Conservation (phyloP, 1,140 invertebrate species). For the Aphelenchoides avenae region DNA sequence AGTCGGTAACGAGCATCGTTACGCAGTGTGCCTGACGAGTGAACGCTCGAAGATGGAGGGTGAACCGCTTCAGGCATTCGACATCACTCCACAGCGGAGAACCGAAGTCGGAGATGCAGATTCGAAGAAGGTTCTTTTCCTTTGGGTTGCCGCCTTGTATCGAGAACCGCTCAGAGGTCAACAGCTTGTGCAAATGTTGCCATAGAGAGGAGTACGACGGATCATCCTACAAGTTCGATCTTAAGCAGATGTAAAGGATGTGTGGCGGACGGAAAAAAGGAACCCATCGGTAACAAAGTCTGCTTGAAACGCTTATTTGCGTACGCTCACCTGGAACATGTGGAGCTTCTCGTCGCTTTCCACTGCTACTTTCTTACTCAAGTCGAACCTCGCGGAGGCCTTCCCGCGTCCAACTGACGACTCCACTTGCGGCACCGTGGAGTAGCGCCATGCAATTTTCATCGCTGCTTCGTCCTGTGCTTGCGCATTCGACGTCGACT, state of each 20-base stretch:
- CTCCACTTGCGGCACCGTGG: slow-evolving; percentile 17
- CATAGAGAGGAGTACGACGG: slow-evolving; percentile 13
- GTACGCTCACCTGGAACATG: too few relatives aligned
- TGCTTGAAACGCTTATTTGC: too few relatives aligned
- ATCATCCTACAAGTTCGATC: too few relatives aligned
- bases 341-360: too few relatives aligned
- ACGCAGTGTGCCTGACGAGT: background rate
- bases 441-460: slow-evolving; percentile 18
- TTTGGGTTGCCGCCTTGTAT: background rate
- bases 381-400: slow-evolving; percentile 18
- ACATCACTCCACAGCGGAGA: slow-evolving; percentile 35
- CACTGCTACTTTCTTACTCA: too few relatives aligned
- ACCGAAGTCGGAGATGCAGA: slow-evolving; percentile 31
- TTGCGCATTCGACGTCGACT: background rate
- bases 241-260: background rate
- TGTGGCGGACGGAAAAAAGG: background rate
- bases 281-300: slow-evolving; percentile 16
- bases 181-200: background rate
- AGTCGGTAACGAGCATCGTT: slow-evolving; percentile 16
- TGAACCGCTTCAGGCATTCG: slow-evolving; percentile 13
- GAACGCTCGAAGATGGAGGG: slow-evolving; percentile 22
- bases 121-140: slow-evolving; percentile 25
- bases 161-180: slow-evolving; percentile 8
- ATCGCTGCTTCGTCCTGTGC: slow-evolving; percentile 11
- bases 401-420: slow-evolving; percentile 13